A percentile compares a stretch with the other conserved stretches of the same genome.
Evolutionary conservation across 2,888 invertebrate genomes (phyloP).

Genomic region (Shargacucullia verbasci): DNA sequence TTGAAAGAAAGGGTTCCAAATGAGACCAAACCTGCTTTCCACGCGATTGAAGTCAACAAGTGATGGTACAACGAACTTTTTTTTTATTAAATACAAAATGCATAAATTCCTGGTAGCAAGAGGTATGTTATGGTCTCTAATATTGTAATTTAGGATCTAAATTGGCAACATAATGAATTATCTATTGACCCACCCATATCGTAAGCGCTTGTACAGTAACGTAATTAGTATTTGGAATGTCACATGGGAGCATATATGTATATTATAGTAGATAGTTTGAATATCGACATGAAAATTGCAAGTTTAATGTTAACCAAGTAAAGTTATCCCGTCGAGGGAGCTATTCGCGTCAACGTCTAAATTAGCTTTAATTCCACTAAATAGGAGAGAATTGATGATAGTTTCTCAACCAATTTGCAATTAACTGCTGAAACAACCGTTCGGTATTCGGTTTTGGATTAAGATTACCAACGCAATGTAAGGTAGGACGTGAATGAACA

Average conservation of each 20-base stretch:
- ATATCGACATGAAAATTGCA: slow-evolving; percentile 38
- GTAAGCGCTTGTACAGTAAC: too few relatives aligned
- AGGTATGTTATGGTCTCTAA: background rate
- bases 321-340: slow-evolving; percentile 51
- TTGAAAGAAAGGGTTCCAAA: too few relatives aligned
- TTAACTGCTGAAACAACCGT: slow-evolving; percentile 52
- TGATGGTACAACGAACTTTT: too few relatives aligned
- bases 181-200: slow-evolving; percentile 8
- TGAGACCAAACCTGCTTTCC: too few relatives aligned
- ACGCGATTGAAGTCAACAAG: too few relatives aligned
- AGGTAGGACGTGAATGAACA: slow-evolving; percentile 15
- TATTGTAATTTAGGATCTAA: slow-evolving; percentile 12
- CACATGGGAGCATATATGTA: slow-evolving; percentile 12
- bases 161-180: slow-evolving; percentile 7
- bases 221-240: slow-evolving; percentile 12
- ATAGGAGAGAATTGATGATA: slow-evolving; percentile 60
- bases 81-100: too few relatives aligned
- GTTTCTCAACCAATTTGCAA: slow-evolving; percentile 66
- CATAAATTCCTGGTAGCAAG: too few relatives aligned
- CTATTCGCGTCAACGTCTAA: slow-evolving; percentile 57
- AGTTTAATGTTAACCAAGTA: slow-evolving; percentile 33
- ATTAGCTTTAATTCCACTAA: slow-evolving; percentile 60
- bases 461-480: slow-evolving; percentile 44
- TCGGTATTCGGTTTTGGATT: slow-evolving; percentile 55
- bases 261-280: slow-evolving; percentile 15